A percentile compares a stretch with the other conserved stretches of the same genome.
Evolutionary conservation across 1,140 invertebrate genomes (phyloP).

Genomic region (Zaprionus tsacasi): DNA sequence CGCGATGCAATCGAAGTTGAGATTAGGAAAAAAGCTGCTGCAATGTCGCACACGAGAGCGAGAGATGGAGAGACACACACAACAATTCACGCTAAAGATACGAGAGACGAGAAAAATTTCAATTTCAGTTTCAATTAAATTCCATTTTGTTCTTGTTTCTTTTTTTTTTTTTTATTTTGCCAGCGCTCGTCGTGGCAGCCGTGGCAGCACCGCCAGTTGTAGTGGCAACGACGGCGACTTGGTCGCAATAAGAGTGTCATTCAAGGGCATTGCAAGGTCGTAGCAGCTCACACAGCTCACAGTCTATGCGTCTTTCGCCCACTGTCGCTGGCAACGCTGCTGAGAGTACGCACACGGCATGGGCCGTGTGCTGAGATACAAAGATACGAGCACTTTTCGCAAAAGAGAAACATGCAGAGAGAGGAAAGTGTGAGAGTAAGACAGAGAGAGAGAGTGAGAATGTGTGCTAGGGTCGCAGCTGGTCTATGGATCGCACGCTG

Average conservation of each 20-base stretch:
- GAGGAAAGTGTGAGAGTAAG: constrained; percentile 10
- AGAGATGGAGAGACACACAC: constrained; percentile 26
- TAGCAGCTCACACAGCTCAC: constrained; percentile 54
- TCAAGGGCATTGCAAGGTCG: constrained; percentile 84
- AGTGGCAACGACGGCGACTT: constrained; percentile 74
- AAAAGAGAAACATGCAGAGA: constrained; percentile 44
- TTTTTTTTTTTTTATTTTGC: constrained; percentile 46
- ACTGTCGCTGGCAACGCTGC: constrained; percentile 53
- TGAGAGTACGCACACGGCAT: constrained; percentile 61
- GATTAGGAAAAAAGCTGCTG: constrained; percentile 23
- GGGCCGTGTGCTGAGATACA: constrained; percentile 57
- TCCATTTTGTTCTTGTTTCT: constrained; percentile 48
- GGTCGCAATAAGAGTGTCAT: constrained; percentile 83
- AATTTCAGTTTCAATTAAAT: constrained; percentile 46
- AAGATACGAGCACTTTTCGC: constrained; percentile 65
- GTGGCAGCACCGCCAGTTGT: constrained; percentile 73
- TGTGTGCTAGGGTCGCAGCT: not conserved
- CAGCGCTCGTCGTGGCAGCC: constrained; percentile 69
- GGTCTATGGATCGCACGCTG: constrained; percentile 45
- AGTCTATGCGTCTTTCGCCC: constrained; percentile 71
- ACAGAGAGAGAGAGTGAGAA: constrained; percentile 21
- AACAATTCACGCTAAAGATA: constrained; percentile 29
- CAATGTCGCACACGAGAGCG: not conserved
- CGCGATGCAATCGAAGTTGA: constrained; percentile 13
- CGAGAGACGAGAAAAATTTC: constrained; percentile 33